phyloP scores from a whole-genome alignment of 1,140 invertebrate genomes.

The Lethrus apterus region DNA sequence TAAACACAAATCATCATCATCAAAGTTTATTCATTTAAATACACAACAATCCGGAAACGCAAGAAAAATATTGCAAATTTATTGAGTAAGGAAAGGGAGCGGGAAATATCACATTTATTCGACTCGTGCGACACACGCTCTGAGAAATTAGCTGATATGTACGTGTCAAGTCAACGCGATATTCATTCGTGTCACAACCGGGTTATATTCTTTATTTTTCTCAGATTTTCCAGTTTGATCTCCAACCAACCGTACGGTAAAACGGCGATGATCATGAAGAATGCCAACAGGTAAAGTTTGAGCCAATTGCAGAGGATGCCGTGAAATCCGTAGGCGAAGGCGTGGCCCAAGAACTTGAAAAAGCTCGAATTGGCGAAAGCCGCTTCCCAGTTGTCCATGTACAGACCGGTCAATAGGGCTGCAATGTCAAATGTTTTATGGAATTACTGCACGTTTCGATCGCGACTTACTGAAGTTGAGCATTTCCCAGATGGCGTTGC shows the following conservation, averaged over 20 bases:
- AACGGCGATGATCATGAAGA: slow-evolving; percentile 37
- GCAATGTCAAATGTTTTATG: slow-evolving; percentile 21
- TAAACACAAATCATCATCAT: too few relatives aligned
- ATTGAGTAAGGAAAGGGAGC: too few relatives aligned
- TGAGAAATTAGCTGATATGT: slow-evolving; percentile 11
- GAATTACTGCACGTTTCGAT: background rate
- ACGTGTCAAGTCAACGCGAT: background rate
- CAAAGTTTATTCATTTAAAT: too few relatives aligned
- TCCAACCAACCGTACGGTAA: slow-evolving; percentile 41
- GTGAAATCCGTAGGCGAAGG: slow-evolving; percentile 42
- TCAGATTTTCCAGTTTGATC: slow-evolving; percentile 34
- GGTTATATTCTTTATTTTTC: slow-evolving; percentile 36
- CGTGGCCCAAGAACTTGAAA: slow-evolving; percentile 41
- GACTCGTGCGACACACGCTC: too few relatives aligned
- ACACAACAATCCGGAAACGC: too few relatives aligned
- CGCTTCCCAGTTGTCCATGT: slow-evolving; percentile 43
- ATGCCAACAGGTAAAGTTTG: slow-evolving; percentile 42
- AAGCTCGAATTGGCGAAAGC: slow-evolving; percentile 43
- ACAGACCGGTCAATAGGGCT: slow-evolving; percentile 42
- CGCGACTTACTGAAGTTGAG: slow-evolving; percentile 42
- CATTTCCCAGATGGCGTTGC: slow-evolving; percentile 65
- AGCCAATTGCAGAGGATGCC: slow-evolving; percentile 41
- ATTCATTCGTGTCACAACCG: slow-evolving; percentile 35
- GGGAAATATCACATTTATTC: too few relatives aligned
- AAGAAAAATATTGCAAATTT: too few relatives aligned